Evolutionary conservation across 2,888 invertebrate genomes (phyloP).

Genomic region (Sycophila texana): DNA sequence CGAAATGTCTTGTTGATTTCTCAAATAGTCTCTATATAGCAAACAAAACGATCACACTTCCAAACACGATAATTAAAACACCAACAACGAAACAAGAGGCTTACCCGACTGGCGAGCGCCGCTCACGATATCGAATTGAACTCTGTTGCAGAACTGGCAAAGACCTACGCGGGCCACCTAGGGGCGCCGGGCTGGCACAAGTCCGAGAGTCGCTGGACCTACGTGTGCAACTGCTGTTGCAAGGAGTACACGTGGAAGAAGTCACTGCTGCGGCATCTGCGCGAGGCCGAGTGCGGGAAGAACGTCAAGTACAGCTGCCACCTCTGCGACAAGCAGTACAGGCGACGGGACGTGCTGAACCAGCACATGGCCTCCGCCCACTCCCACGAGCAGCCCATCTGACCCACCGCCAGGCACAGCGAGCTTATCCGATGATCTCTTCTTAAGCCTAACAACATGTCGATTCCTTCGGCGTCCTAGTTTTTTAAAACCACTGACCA

Average conservation of each 20-base stretch:
- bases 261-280: slow-evolving; percentile 66
- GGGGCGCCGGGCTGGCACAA: slow-evolving; percentile 12
- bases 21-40: no score
- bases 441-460: no score
- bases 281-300: slow-evolving; percentile 73
- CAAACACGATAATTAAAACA: neutral
- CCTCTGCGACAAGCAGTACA: slow-evolving; percentile 68
- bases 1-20: no score
- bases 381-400: slow-evolving; percentile 5
- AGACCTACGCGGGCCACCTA: slow-evolving; percentile 10
- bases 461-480: no score
- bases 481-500: no score
- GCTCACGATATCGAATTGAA: neutral
- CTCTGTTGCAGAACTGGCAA: slow-evolving; percentile 44
- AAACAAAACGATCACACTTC: no score
- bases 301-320: slow-evolving; percentile 73
- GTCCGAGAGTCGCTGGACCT: slow-evolving; percentile 52
- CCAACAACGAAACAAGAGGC: neutral
- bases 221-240: slow-evolving; percentile 66
- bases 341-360: slow-evolving; percentile 69
- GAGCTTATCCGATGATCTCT: no score
- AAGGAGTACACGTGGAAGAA: slow-evolving; percentile 69
- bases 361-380: slow-evolving; percentile 66
- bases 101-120: neutral
- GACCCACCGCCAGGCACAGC: no score